Evolutionary conservation across 2,113 vertebrate species (phyloP).

Genomic region (Hipposideros armiger): DNA sequence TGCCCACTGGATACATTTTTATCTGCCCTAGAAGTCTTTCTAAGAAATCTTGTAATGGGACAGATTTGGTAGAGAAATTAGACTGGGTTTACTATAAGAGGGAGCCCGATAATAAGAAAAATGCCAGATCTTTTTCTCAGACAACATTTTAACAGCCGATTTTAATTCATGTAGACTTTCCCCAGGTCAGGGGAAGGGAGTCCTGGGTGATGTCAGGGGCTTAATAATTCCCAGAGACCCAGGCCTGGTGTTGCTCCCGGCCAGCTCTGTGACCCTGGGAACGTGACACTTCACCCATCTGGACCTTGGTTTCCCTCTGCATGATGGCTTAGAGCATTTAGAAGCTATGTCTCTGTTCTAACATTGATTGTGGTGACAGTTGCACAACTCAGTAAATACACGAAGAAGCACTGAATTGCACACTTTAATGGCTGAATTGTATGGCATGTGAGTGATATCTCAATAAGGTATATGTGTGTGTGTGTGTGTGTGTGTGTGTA

Average conservation of each 20-base stretch:
- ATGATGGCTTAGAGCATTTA: background rate
- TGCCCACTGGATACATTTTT: background rate
- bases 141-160: background rate
- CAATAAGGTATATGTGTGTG: background rate
- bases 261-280: conserved; percentile 27
- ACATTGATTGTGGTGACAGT: background rate
- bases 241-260: background rate
- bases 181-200: background rate
- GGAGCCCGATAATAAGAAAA: background rate
- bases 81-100: background rate
- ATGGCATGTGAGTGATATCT: background rate
- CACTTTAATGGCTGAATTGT: background rate
- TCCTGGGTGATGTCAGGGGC: background rate
- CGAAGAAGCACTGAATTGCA: background rate
- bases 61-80: background rate
- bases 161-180: conserved; percentile 23
- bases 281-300: background rate
- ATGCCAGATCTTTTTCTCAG: conserved; percentile 14
- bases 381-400: background rate
- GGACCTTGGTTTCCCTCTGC: background rate
- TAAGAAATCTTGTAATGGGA: conserved; percentile 31
- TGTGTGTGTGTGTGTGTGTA: background rate
- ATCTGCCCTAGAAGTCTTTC: conserved; percentile 10
- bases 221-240: background rate
- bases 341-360: background rate